A percentile compares a stretch with the other conserved stretches of the same genome.
Conservation (phyloP, 2,113 vertebrate species). For the Cryptoleucopteryx plumbea region DNA sequence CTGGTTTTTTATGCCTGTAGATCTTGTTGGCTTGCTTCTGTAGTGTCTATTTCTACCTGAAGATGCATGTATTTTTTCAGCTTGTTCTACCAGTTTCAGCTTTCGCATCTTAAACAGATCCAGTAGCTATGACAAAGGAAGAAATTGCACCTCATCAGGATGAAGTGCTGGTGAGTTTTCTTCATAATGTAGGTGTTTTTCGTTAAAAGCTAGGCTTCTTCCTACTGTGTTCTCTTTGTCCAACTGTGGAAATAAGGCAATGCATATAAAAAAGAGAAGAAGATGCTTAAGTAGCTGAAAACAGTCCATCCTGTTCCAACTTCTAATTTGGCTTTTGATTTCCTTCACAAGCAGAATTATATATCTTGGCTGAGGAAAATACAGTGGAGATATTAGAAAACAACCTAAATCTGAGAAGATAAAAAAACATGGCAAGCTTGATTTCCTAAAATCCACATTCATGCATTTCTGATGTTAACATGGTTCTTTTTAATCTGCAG, state of each 20-base stretch:
- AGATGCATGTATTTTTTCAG: not conserved
- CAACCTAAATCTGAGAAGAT: not conserved
- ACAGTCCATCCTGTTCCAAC: not conserved
- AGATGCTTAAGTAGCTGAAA: not conserved
- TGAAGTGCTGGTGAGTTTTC: not conserved
- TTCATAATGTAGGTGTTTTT: not conserved
- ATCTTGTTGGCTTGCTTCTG: not conserved
- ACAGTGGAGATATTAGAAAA: not conserved
- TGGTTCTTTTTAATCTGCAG: not conserved
- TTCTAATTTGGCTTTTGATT: constrained; percentile 1
- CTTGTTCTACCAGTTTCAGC: not conserved
- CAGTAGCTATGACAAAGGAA: not conserved
- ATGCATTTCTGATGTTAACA: not conserved
- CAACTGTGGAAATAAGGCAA: not conserved
- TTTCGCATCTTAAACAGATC: not conserved
- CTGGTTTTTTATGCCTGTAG: not conserved
- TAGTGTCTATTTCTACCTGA: not conserved
- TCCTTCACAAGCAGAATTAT: not conserved
- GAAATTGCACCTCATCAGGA: not conserved
- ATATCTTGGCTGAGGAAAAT: not conserved
- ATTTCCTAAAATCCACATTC: not conserved
- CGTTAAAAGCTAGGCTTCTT: not conserved
- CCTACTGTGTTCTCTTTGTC: not conserved
- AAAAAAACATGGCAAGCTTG: not conserved
- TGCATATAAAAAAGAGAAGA: not conserved